Base-by-base conservation (phyloP, 2,888 invertebrate genomes). In the Tiphia femorata region DNA sequence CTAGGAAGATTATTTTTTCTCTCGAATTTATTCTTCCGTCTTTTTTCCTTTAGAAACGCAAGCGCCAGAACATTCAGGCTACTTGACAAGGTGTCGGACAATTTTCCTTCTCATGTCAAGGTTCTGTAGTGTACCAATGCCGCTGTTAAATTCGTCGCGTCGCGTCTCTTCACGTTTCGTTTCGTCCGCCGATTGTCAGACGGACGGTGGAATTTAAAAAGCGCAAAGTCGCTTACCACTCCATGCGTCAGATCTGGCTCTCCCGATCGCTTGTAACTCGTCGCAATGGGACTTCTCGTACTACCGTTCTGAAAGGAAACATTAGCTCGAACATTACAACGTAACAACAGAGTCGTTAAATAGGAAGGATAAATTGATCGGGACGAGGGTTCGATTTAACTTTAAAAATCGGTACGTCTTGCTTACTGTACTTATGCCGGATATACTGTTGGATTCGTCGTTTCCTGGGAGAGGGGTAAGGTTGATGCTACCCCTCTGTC, bases 401-500 rank as follows among this genome's bases (percentile, higher is more conserved):
- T 33, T 33, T 33, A 7, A 33, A n/a, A n/a, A n/a, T n/a, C n/a
- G n/a, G n/a, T n/a, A n/a, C n/a, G n/a, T n/a, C n/a, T n/a, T n/a
- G 17, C 58, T 62, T 33, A 57, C 58, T 12, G 41, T 33, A 16
- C 42, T 73, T 8, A 70, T 51, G 25, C 64, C 61, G 20, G 59
- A 62, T 33, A 72, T 58, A 17, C 62, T 67, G 42, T 54, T 57
- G n/a, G 73, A 53, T 1, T 75, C 69, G 10, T 75, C 73, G 52
- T 67, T 67, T 35, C 67, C 66, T 5, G 80, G 67, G 29, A 76
- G 60, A 58, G 76, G 73, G 50, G 75, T 64, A 25, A 81, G 69
- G 63, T 80, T 80, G 29, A 81, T 75, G 40, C 80, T 81, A 20
- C 81, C 80, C 63, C 76, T 75, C 64, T 79, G 78, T 30, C 78